These are phyloP conservation scores for Lepidostoma basale DNA, from an alignment of 1,140 invertebrate genomes.

Conservation along the genomic window DNA sequence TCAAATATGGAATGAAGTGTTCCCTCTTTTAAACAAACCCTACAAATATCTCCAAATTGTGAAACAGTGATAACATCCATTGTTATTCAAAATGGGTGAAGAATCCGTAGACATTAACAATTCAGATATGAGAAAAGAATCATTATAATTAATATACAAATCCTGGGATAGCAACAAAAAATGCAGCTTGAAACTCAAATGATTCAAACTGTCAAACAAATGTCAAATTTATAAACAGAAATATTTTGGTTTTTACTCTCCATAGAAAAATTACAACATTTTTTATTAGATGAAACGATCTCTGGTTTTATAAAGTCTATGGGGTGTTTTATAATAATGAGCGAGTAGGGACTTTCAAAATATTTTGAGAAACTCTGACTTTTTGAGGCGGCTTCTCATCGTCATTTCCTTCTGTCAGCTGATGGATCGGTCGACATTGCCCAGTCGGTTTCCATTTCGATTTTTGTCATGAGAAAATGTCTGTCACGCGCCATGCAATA, in stretches of 20 bases:
- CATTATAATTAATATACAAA: too few relatives aligned
- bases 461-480: constrained; percentile 58
- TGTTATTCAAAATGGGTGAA: too few relatives aligned
- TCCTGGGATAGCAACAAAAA: too few relatives aligned
- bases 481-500: constrained; percentile 62
- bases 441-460: constrained; percentile 52
- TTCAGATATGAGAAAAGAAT: too few relatives aligned
- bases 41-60: constrained; percentile 10
- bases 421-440: constrained; percentile 30
- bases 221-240: too few relatives aligned
- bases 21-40: constrained; percentile 15
- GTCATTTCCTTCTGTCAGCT: constrained; percentile 39
- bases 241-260: too few relatives aligned
- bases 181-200: too few relatives aligned
- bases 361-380: neutral
- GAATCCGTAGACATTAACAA: too few relatives aligned
- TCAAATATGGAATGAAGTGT: constrained; percentile 13
- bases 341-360: neutral
- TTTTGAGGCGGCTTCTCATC: constrained; percentile 14
- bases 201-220: too few relatives aligned
- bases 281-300: too few relatives aligned
- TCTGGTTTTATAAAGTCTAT: too few relatives aligned
- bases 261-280: too few relatives aligned
- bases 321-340: neutral
- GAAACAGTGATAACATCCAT: neutral